phyloP scores from a whole-genome alignment of 2,888 invertebrate genomes.

The Ophonus ardosiacus region DNA sequence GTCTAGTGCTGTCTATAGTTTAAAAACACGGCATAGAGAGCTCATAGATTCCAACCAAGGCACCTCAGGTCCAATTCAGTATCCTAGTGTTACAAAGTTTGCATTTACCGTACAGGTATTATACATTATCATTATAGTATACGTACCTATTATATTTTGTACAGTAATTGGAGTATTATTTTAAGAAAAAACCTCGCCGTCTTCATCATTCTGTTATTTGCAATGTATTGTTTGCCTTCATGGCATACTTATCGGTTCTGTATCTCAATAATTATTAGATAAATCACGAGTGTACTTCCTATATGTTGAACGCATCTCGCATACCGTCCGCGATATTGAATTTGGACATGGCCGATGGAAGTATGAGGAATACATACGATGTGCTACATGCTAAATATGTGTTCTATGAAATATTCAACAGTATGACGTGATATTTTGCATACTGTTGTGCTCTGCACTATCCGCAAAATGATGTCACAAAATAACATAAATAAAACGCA shows the following conservation, averaged over 20 bases:
- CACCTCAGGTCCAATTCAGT: no score
- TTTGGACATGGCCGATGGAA: neutral
- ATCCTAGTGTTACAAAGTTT: no score
- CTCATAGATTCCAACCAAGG: no score
- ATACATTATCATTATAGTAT: no score
- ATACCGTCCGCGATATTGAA: neutral
- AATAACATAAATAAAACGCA: neutral
- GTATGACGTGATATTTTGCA: conserved; percentile 22
- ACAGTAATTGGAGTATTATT: no score
- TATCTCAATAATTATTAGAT: neutral
- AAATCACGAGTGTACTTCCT: neutral
- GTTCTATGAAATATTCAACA: conserved; percentile 32
- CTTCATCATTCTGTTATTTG: no score
- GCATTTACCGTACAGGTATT: no score
- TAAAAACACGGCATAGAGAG: no score
- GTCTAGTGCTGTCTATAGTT: no score
- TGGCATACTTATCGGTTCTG: neutral
- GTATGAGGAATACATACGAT: neutral
- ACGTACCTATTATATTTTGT: no score
- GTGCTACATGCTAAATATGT: conserved; percentile 36
- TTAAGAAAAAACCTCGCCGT: no score
- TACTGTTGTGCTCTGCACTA: neutral
- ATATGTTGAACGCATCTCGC: neutral
- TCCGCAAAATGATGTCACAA: neutral
- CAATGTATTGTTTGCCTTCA: no score